These are phyloP conservation scores for Sarcophaga carnaria DNA, from an alignment of 2,888 invertebrate species.

Conservation along the genomic window DNA sequence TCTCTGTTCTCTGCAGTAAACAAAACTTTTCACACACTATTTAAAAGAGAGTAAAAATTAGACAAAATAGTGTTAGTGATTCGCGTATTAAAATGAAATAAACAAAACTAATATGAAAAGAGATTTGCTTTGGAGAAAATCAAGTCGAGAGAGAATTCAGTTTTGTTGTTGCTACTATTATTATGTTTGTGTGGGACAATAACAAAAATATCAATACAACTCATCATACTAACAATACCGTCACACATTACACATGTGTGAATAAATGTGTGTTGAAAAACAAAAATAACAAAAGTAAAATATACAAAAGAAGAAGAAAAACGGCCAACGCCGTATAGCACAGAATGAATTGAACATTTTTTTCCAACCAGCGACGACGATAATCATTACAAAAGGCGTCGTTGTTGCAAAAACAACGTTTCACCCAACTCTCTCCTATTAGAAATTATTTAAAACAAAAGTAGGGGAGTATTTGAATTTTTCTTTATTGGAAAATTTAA, in stretches of 20 bases:
- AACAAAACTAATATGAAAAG: neutral
- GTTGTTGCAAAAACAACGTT: constrained; percentile 70
- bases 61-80: neutral
- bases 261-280: constrained; percentile 15
- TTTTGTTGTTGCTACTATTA: neutral
- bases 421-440: constrained; percentile 62
- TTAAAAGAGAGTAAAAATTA: constrained; percentile 6
- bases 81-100: neutral
- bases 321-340: constrained; percentile 61
- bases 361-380: constrained; percentile 64
- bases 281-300: constrained; percentile 30
- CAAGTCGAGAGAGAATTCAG: constrained; percentile 22
- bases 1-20: constrained; percentile 45
- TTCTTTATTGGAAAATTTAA: constrained; percentile 1
- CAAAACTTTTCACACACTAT: constrained; percentile 21
- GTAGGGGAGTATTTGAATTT: constrained; percentile 28
- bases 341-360: constrained; percentile 61
- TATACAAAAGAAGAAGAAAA: constrained; percentile 40
- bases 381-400: constrained; percentile 70
- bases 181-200: constrained; percentile 57
- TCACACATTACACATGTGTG: constrained; percentile 10
- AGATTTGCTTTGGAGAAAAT: constrained; percentile 20
- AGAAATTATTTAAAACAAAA: constrained; percentile 10
- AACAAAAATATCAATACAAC: constrained; percentile 64
- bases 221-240: constrained; percentile 51